These are phyloP conservation scores for Eutrigla gurnardus DNA, from an alignment of 2,797 vertebrate species.

Conservation along the genomic window DNA sequence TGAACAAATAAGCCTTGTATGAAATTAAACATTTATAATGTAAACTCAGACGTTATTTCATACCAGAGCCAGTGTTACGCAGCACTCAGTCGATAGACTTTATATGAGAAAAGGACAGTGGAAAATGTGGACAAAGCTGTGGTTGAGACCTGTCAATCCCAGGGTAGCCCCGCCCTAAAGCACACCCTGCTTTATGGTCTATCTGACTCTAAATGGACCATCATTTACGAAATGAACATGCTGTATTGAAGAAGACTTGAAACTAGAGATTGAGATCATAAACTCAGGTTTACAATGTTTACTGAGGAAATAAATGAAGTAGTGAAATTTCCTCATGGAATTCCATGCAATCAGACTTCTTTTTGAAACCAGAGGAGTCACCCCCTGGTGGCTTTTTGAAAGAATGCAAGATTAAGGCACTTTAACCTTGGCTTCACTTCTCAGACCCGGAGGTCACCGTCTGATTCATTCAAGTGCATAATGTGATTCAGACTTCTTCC, in stretches of 20 bases:
- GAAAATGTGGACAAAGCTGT: not conserved
- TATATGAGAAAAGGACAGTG: not conserved
- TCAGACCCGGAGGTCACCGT: no score
- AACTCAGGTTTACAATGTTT: not conserved
- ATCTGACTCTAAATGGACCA: not conserved
- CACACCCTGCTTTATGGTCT: not conserved
- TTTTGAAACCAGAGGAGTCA: not conserved
- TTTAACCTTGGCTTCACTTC: no score
- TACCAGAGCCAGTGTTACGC: not conserved
- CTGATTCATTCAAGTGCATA: no score
- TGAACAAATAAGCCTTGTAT: not conserved
- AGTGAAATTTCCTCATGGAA: not conserved
- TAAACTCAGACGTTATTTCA: not conserved
- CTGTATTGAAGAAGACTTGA: not conserved
- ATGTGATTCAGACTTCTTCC: not conserved
- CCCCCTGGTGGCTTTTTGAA: not conserved
- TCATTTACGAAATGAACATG: not conserved
- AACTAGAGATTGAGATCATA: not conserved
- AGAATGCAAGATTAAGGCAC: not conserved
- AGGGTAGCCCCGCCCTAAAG: not conserved
- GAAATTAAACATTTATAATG: not conserved
- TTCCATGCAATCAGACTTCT: no score
- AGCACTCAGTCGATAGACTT: not conserved
- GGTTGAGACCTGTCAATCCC: not conserved
- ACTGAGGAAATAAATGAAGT: not conserved